phyloP scores from a whole-genome alignment of 92 coral and sea anemone genomes.

The Montipora capitata region DNA sequence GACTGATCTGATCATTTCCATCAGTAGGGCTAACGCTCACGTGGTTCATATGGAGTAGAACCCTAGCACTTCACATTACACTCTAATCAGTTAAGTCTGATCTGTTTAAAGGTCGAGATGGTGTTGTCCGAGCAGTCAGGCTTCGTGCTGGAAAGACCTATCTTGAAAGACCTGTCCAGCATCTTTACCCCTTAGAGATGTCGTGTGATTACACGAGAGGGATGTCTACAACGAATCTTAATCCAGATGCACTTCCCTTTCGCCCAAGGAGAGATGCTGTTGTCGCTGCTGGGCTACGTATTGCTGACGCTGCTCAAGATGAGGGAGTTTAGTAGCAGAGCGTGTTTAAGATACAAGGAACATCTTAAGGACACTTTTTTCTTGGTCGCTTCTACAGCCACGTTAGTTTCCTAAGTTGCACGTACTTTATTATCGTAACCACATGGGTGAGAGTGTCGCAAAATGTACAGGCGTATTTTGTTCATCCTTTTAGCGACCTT shows the following conservation, averaged over 20 bases:
- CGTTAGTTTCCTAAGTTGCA: neutral
- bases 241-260: neutral
- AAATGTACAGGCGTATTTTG: neutral
- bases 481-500: too few relatives aligned
- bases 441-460: constrained; percentile 24
- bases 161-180: constrained; percentile 32
- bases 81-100: too few relatives aligned
- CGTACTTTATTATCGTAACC: neutral
- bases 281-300: constrained; percentile 14
- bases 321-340: neutral
- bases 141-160: constrained; percentile 22
- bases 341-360: neutral
- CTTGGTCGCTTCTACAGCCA: too few relatives aligned
- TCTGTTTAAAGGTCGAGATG: constrained; percentile 6
- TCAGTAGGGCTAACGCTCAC: too few relatives aligned
- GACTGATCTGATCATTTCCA: neutral
- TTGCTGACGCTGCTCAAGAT: constrained; percentile 11
- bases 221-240: neutral
- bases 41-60: too few relatives aligned
- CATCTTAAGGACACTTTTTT: neutral
- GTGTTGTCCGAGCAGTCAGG: constrained; percentile 17
- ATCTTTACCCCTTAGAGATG: constrained; percentile 30
- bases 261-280: constrained; percentile 12
- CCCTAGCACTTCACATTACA: too few relatives aligned
- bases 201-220: constrained; percentile 4